Evolutionary conservation across 2,797 vertebrate genomes (phyloP), one percentile per base, ranked within the genome.

Genomic region (Thaleichthys pacificus): DNA sequence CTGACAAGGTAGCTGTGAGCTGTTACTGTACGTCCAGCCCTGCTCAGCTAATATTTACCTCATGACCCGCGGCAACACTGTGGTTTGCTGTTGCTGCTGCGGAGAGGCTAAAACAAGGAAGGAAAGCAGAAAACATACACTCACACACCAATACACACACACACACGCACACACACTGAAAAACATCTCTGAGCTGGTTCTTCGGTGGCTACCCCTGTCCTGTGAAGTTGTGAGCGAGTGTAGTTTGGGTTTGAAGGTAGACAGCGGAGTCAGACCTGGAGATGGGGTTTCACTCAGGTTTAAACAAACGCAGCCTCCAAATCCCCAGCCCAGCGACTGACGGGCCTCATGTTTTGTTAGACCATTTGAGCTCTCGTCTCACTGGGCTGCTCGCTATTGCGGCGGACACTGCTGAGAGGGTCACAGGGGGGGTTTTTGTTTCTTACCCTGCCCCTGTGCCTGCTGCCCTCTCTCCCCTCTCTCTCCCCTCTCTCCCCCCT

Each of bases 351-450:
- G 58, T 61, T 26, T 26, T 22, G 9, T 12, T 24, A 61, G 58
- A 61, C 21, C 58, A 61, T 61, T 61, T 24, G 32, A 0, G 58
- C 3, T 63, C 26, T 32, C 0, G 19, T 74, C 49, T 66, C 70
- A 14, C 69, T 72, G 51, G 42, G 14, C 71, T 22, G 72, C 73
- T 57, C 12, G n/a, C 73, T 63, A 71, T 61, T 21, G 78, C 17
- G 58, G 14, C 42, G 82, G 77, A 80, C 82, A 66, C 82, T 68
- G 84, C 82, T 66, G 83, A 75, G 84, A 79, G 81, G 83, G 84
- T 88, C 17, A 58, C 87, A 85, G 69, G 64, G 86, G 86, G 82
- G 82, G 78, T 82, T 89, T 89, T 82, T 80, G 80, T 89, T 80
- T 79, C 80, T 63, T 32, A 2, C 30, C 64, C 67, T 70, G 73